These are phyloP conservation scores for roundworm (Caenorhabditis elegans) DNA, from an alignment of 1,140 invertebrate genomes.

Conservation along the genomic window DNA sequence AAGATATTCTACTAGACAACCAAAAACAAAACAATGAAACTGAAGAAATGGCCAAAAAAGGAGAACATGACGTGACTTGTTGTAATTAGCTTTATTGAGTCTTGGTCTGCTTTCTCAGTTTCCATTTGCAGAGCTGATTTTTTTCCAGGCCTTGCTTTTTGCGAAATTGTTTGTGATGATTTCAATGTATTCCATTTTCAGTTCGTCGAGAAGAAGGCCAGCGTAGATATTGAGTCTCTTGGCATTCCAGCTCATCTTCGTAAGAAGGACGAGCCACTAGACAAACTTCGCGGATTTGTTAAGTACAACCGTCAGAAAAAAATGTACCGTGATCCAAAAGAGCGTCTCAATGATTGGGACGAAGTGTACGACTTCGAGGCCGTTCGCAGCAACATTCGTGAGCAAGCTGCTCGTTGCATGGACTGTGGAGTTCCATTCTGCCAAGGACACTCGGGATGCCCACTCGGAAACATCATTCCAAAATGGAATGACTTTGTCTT, in stretches of 20 bases:
- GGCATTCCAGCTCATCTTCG: constrained; percentile 77
- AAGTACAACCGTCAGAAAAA: constrained; percentile 87
- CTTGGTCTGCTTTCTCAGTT: not conserved
- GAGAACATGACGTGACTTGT: not conserved
- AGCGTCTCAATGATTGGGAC: constrained; percentile 88
- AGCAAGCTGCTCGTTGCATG: constrained; percentile 95
- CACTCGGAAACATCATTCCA: constrained; percentile 95
- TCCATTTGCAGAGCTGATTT: not conserved
- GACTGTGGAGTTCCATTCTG: constrained; percentile 99
- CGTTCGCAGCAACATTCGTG: constrained; percentile 82
- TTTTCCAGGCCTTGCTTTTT: not conserved
- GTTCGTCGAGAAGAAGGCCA: not conserved
- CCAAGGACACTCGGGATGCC: constrained; percentile 92
- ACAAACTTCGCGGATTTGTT: constrained; percentile 91
- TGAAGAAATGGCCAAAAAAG: not conserved
- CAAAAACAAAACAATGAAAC: not conserved
- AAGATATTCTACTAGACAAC: not conserved
- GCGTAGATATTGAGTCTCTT: constrained; percentile 82
- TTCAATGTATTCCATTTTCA: constrained; percentile 12
- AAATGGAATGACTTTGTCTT: constrained; percentile 98
- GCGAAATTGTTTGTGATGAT: not conserved
- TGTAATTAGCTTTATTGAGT: constrained; percentile 21
- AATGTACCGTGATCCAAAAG: constrained; percentile 80
- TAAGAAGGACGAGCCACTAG: constrained; percentile 80
- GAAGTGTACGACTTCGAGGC: constrained; percentile 80